phyloP scores from a whole-genome alignment of 1,140 invertebrate species.

The Zeugodacus cucurbitae region DNA sequence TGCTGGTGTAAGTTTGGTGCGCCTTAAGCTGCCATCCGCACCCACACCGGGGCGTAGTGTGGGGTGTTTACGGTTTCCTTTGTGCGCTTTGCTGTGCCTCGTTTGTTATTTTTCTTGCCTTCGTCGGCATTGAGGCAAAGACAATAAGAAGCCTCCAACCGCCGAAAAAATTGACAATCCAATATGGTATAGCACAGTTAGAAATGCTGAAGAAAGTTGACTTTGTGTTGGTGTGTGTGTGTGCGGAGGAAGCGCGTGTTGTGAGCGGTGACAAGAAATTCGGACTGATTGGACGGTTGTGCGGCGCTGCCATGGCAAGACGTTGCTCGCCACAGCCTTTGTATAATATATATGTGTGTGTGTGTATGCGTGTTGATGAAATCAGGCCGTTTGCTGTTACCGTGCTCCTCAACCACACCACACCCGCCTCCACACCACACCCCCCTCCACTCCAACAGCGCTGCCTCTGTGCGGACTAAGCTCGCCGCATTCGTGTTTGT shows the following conservation, averaged over 20 bases:
- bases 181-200: background rate
- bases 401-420: background rate
- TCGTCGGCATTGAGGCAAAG: background rate
- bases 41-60: background rate
- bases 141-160: conserved; percentile 33
- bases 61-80: background rate
- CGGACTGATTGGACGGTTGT: conserved; percentile 1
- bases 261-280: background rate
- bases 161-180: conserved; percentile 29
- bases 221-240: background rate
- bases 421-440: background rate
- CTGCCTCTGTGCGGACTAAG: background rate
- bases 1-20: background rate
- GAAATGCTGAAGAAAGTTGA: background rate
- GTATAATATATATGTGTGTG: background rate
- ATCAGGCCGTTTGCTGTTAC: conserved; percentile 1
- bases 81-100: conserved; percentile 11
- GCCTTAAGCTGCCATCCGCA: background rate
- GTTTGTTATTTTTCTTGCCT: conserved; percentile 1
- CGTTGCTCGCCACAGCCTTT: background rate
- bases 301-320: conserved; percentile 1
- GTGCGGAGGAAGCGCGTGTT: background rate
- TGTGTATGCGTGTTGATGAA: background rate
- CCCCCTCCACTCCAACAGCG: background rate
- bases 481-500: background rate